phyloP scores from a whole-genome alignment of 2,888 invertebrate genomes.

The Chrysotoxum bicinctum region DNA sequence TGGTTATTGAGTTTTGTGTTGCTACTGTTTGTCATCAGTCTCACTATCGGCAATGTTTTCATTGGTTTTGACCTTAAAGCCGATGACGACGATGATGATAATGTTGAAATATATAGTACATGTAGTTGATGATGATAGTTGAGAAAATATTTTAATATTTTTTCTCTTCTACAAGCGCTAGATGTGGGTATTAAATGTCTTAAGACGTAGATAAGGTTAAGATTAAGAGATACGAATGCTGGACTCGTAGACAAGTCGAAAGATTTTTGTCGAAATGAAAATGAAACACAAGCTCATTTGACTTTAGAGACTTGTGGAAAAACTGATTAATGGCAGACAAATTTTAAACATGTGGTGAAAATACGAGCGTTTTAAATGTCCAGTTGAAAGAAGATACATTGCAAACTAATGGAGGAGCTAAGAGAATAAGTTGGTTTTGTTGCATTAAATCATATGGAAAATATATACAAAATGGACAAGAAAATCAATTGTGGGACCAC shows the following conservation, averaged over 20 bases:
- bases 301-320: background rate
- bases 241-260: background rate
- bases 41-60: constrained; percentile 2
- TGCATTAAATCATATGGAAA: background rate
- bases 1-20: constrained; percentile 11
- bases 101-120: background rate
- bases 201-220: background rate
- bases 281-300: background rate
- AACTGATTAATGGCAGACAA: background rate
- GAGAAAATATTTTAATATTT: constrained; percentile 1
- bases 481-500: too few relatives aligned
- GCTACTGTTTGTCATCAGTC: background rate
- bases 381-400: background rate
- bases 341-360: background rate
- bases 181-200: background rate
- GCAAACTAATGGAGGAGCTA: background rate
- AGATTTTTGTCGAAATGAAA: background rate
- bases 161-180: background rate
- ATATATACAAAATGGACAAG: background rate
- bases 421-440: background rate
- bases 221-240: background rate
- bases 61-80: constrained; percentile 21
- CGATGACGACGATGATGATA: background rate
- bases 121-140: background rate
- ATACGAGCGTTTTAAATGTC: background rate